phyloP scores from a whole-genome alignment of 64 coral and sea anemone species.

The Hydrozoanthus tunicans region DNA sequence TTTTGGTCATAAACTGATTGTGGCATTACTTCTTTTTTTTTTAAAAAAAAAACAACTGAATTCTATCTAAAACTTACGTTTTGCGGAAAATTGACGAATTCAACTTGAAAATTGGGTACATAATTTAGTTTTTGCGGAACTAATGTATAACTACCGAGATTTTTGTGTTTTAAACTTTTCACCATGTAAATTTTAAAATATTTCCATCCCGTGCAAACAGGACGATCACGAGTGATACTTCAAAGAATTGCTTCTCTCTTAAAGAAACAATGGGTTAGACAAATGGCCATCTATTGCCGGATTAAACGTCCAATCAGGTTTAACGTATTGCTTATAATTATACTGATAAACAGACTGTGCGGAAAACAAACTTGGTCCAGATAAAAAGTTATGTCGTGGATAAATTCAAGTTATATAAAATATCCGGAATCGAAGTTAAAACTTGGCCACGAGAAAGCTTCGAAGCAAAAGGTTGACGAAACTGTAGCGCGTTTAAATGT shows the following conservation, averaged over 20 bases:
- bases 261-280: background rate
- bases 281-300: background rate
- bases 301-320: constrained; percentile 9
- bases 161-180: no score
- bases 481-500: constrained; percentile 61
- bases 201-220: no score
- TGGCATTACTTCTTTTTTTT: no score
- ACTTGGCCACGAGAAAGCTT: constrained; percentile 37
- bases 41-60: no score
- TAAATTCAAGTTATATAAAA: constrained; percentile 66
- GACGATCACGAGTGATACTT: background rate
- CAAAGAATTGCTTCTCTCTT: background rate
- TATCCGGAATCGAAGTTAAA: constrained; percentile 69
- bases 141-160: no score
- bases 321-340: background rate
- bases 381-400: constrained; percentile 72
- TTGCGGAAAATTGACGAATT: no score
- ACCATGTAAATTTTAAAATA: no score
- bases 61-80: no score
- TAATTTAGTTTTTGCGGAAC: no score
- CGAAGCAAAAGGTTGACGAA: constrained; percentile 62
- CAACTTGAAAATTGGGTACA: no score
- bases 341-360: background rate
- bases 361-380: constrained; percentile 2
- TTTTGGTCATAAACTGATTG: no score